Evolutionary conservation across 1,140 invertebrate species (phyloP), one percentile per base, ranked within the genome.

Genomic region (Halictus rubicundus): DNA sequence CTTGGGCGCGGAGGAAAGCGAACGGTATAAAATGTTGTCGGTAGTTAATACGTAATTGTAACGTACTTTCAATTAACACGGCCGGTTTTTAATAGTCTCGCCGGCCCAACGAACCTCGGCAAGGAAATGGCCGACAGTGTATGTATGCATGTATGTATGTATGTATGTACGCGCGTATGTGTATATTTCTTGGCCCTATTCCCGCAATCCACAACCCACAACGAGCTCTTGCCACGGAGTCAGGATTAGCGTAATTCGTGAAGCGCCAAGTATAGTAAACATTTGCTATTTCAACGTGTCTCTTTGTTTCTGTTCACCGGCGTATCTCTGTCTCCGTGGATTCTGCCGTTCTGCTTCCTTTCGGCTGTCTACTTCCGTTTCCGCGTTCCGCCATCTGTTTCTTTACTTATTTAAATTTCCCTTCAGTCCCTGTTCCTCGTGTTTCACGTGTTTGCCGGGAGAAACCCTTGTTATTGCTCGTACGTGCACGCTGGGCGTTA

Each of bases 241-340:
- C 59, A 71, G 85, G 85, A 90, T 88, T 90, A 86, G 85, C 82
- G 83, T 86, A 88, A 88, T 89, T 88, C 85, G 84, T 70, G 76
- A 71, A 86, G 75, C 84, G 59, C 61, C 81, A 76, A 12, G 66
- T 81, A 81, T 82, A 80, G 87, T 85, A 88, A 88, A 88, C 88
- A 88, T 88, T 87, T 87, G 84, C 86, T 77, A 84, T 83, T 89
- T 88, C 80, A 71, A 78, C 82, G 68, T 69, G 81, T 83, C 87
- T 57, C 76, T 78, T 78, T 72, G 59, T 78, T 71, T 64, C 68
- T 25, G 59, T 64, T 39, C 42, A 21, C 23, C 46, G 16, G 8
- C 21, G 16, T 73, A 3, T 25, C 23, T 14, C 61, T 25, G 8
- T 10, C 63, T 5, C 49, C 3, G 1, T 9, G 4, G 10, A n/a